phyloP scores from a whole-genome alignment of 1,140 invertebrate species.

The honey bee (Apis mellifera) region Amel_HAv3.1 CM009941.2:11156501-11157000 shows the following conservation, averaged over 20 bases:
- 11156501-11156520: constrained; percentile 7
- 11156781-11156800: not conserved
- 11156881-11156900: not conserved
- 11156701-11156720: not conserved
- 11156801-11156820: not conserved
- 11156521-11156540: not conserved
- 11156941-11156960: not conserved
- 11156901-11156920: not conserved
- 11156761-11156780: no score
- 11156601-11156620: not conserved
- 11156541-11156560: not conserved
- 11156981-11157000: not conserved
- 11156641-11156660: not conserved
- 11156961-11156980: no score
- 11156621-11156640: not conserved
- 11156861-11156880: not conserved
- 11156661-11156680: not conserved
- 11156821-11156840: not conserved
- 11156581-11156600: not conserved
- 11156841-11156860: not conserved
- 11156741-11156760: no score
- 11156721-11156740: no score
- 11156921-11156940: not conserved
- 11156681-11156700: not conserved
- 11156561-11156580: not conserved